Base-by-base conservation (phyloP, 2,113 vertebrate species). In the Pseudopodoces humilis region DNA sequence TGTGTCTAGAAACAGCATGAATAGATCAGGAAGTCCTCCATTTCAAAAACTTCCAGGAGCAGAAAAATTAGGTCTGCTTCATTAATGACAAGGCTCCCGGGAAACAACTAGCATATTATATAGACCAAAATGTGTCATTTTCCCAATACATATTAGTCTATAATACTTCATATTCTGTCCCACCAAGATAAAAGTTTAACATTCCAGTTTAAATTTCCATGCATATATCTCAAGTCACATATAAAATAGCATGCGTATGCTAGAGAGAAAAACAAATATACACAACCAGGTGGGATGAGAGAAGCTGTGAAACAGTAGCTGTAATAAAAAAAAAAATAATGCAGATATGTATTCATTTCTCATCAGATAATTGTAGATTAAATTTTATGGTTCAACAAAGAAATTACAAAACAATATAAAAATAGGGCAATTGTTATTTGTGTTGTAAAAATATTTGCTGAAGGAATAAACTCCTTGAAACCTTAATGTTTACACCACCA, bases 391-490 rank as follows among this genome's bases (percentile, higher is more conserved):
- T 74, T 90, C 25, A 30, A 80, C 13, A 80, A 90, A 80, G 55
- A 90, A 93, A 89, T 83, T 24, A 17, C 8, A 21, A 80, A 90
- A 18, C 28, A 74, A 50, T 50, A 74, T 50, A 85, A 88, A 93
- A 96, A 91, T 60, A 55, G 4, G 5, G 62, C 7, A 68, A 75
- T 28, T 47, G 30, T 35, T 87, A 85, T 53, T 93, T 80, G 11
- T 65, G 37, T 92, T 77, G n/a, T 80, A 77, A 86, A 96, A 95
- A 92, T 85, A 90, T 83, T 88, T 96, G 37, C 43, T 88, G 39
- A 94, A 93, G 55, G 59, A 94, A 92, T 90, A 80, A 92, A 80
- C 71, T 88, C 55, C 79, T 85, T 80, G 63, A 93, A 90, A 88
- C 37, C 28, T 69, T 83, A 70, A 83, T 74, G 50, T 92, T 94